A percentile compares a stretch with the other conserved stretches of the same genome.
Evolutionary conservation across 2,888 invertebrate species (phyloP).

Genomic region (Nipponacmea schrenckii): DNA sequence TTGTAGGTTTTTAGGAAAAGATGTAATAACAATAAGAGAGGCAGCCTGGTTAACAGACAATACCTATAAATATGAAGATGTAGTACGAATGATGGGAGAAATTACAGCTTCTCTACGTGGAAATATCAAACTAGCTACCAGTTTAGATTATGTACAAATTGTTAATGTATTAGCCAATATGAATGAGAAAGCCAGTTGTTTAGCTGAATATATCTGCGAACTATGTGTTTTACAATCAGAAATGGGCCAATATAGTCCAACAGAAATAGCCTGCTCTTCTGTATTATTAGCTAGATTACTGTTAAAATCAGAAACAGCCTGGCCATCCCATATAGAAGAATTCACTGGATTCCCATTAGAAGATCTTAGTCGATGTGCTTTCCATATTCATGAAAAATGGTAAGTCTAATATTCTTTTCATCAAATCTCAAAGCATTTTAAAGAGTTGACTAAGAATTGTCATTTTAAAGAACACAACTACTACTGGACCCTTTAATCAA

Average conservation of each 20-base stretch:
- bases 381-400: constrained; percentile 64
- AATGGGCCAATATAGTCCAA: constrained; percentile 60
- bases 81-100: constrained; percentile 67
- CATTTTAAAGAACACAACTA: too few relatives aligned
- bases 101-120: constrained; percentile 61
- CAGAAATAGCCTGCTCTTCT: constrained; percentile 60
- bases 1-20: constrained; percentile 59
- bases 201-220: constrained; percentile 63
- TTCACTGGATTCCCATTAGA: constrained; percentile 60
- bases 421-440: background rate
- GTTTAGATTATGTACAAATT: constrained; percentile 57
- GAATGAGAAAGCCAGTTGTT: constrained; percentile 38
- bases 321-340: constrained; percentile 54
- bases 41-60: constrained; percentile 67
- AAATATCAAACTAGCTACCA: constrained; percentile 55
- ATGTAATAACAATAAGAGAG: constrained; percentile 65
- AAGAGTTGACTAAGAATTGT: too few relatives aligned
- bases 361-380: constrained; percentile 54
- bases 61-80: constrained; percentile 66
- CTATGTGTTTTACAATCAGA: constrained; percentile 62
- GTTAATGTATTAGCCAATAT: constrained; percentile 45
- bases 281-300: constrained; percentile 58
- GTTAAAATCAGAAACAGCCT: constrained; percentile 49
- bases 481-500: background rate
- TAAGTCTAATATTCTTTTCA: constrained; percentile 34